Conservation (phyloP, 2,113 vertebrate genomes). For the Gallinago media region DNA sequence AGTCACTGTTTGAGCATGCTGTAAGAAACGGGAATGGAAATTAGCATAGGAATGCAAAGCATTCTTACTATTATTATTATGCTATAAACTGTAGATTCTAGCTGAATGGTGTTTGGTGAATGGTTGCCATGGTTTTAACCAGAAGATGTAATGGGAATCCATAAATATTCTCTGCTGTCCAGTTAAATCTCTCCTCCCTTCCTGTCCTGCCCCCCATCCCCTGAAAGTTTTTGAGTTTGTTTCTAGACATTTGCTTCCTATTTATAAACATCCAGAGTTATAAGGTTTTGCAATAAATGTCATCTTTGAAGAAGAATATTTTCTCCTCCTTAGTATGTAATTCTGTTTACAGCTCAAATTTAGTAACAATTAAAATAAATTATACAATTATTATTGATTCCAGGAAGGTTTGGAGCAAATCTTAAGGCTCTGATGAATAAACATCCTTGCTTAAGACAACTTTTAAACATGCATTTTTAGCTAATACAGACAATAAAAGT, state of each 20-base stretch:
- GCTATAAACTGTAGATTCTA: background rate
- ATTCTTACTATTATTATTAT: too few relatives aligned
- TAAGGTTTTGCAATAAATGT: background rate
- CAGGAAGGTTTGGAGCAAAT: background rate
- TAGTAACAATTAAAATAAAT: background rate
- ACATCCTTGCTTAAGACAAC: background rate
- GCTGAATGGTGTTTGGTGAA: background rate
- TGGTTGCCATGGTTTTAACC: fast-evolving
- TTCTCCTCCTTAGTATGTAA: background rate
- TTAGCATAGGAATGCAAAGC: background rate
- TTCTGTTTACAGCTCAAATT: background rate
- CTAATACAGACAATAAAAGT: background rate
- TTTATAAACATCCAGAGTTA: background rate
- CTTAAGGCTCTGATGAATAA: background rate
- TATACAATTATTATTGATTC: background rate
- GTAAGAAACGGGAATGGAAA: background rate
- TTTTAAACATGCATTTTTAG: background rate
- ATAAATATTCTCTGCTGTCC: background rate
- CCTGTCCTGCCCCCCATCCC: background rate
- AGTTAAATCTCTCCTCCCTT: background rate
- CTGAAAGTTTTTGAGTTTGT: background rate
- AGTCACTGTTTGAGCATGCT: background rate
- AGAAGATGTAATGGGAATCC: background rate
- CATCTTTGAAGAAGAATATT: background rate
- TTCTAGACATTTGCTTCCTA: background rate